Evolutionary conservation across 1,140 invertebrate species (phyloP), one percentile per base, ranked within the genome.

Genomic region (Protaetia brevitarsis): DNA sequence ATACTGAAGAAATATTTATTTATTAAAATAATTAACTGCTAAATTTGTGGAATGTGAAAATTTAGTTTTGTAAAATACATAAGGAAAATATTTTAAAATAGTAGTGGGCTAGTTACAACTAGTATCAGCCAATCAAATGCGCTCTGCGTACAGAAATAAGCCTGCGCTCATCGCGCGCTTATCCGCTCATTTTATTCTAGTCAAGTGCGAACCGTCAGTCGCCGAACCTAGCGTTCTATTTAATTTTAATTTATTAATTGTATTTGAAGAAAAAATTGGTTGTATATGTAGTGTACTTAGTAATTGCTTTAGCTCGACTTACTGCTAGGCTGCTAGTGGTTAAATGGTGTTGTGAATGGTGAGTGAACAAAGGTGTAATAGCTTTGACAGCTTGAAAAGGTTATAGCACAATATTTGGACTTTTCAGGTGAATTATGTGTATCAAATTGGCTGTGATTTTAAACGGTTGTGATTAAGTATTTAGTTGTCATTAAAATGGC

Each of bases 401-500:
- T 45, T 45, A 13, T 45, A n/a, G n/a, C 8, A 16, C 13, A 21
- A 8, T 23, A 23, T 23, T 51, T 51, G 13, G 19, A n/a, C n/a
- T n/a, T n/a, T n/a, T n/a, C n/a, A n/a, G 41, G 16, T 7, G 41
- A 23, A 51, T n/a, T 23, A 51, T 51, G 19, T 51, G 7, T 19
- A 59, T 59, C 57, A 59, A 59, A 59, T 13, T 58, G 59, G 56
- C 64, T 65, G 64, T 65, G 64, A 65, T 65, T n/a, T 59, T 5
- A 36, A 65, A 65, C 30, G 51, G 56, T 65, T 65, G 64, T 65
- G 64, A 65, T 65, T 65, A 59, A 29, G 16, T 59, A 26, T 57
- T 23, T 30, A 59, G 37, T 58, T 27, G 31, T 31, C 26, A 65
- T 59, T 34, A 61, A 3, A 61, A 71, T 71, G 69, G 60, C 67